Percentiles rank a stretch among this genome's conserved stretches.
Conservation (phyloP, 2,797 vertebrate species). For the Gobionotothen gibberifrons region DNA sequence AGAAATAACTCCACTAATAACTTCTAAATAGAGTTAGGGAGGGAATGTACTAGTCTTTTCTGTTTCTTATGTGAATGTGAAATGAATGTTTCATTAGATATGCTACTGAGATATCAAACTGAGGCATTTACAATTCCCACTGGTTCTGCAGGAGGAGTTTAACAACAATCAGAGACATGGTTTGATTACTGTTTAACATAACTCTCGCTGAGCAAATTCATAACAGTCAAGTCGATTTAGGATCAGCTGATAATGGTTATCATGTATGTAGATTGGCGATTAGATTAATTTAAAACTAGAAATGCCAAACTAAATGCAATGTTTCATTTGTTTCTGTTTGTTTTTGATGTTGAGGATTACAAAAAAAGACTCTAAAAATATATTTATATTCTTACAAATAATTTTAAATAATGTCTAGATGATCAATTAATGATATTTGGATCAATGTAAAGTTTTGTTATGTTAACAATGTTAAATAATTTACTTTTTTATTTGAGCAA, state of each 20-base stretch:
- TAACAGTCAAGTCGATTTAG: constrained; percentile 24
- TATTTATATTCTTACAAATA: no score
- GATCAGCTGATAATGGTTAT: constrained; percentile 34
- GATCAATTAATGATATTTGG: no score
- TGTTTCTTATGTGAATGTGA: constrained; percentile 49
- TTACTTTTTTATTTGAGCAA: neutral
- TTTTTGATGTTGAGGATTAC: no score
- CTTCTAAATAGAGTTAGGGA: constrained; percentile 49
- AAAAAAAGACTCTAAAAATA: no score
- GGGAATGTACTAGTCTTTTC: constrained; percentile 41
- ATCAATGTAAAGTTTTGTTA: no score
- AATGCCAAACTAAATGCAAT: no score
- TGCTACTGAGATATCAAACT: constrained; percentile 29
- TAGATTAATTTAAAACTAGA: no score
- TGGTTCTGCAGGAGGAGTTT: constrained; percentile 5
- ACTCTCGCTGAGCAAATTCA: constrained; percentile 22
- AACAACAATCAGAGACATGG: constrained; percentile 4
- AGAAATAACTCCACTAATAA: constrained; percentile 71
- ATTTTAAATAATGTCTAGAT: no score
- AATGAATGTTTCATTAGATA: constrained; percentile 66
- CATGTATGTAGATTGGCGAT: neutral
- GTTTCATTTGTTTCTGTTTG: no score
- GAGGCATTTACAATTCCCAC: constrained; percentile 22
- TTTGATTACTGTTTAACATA: constrained; percentile 35
- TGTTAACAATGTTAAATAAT: neutral